Base-by-base conservation (phyloP, 1,140 invertebrate genomes). In the Lepidostoma basale region DNA sequence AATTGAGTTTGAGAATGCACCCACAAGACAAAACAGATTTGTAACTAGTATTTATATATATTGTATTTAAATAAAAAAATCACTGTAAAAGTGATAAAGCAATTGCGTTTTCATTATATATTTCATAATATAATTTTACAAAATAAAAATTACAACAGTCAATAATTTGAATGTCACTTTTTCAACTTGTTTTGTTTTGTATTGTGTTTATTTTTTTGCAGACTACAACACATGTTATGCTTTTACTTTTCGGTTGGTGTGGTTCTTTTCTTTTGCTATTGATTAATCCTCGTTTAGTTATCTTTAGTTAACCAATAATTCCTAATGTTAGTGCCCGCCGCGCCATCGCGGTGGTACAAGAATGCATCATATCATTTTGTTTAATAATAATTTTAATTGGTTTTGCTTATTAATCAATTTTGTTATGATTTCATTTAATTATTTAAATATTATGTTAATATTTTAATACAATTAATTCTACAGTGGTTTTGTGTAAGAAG, bases 321-420 rank as follows among this genome's bases (percentile, higher is more conserved):
- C n/a, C 10, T 66, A 58, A 58, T 58, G 14, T 59, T 39, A 47
- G 62, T 72, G 52, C 56, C 40, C 54, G 28, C 60, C 69, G 42
- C 62, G 9, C 44, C 28, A 64, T 60, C 20, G 36, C 16, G 39
- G 60, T 67, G 64, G 65, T 60, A 81, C 82, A 83, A 83, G 82
- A 83, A 83, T 83, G 75, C 78, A 79, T 83, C 82, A 83, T 83
- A 83, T 83, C 82, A 83, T 83, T 83, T 83, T 78, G 78, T 82
- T 81, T 82, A 78, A 81, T 77, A 75, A 77, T 67, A 52, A 60
- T 59, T 67, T 67, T 26, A 16, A 26, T 40, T 66, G 22, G 36
- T 42, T 59, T 67, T 66, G 63, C 63, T 66, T 56, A 28, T 40
- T 66, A 62, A 62, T 18, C 20, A 30, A 40, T 2, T 26, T 40